Base-by-base conservation (phyloP, 2,113 vertebrate genomes). In the Heteronetta atricapilla region DNA sequence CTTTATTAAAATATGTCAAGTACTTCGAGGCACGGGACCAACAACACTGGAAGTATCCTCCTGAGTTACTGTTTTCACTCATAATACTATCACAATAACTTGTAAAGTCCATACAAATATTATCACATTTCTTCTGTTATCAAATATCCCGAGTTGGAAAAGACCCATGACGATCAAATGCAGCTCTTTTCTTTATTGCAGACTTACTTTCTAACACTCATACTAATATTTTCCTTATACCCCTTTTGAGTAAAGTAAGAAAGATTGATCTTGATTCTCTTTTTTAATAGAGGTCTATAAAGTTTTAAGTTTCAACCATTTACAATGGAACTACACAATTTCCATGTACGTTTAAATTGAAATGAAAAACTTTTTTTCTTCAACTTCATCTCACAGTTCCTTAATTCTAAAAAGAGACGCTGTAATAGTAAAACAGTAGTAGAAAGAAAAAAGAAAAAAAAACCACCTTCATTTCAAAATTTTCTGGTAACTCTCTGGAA, bases 1-100 rank as follows among this genome's bases (percentile, higher is more conserved):
- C 34, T n/a, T 86, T 64, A 90, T 86, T 89, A 86, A 50, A 50
- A 50, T 52, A 84, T 56, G 90, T 95, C 52, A 90, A 82, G 86
- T 88, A 82, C 78, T 58, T 14, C 5, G 33, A 63, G 33, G 84
- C 56, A 88, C 48, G 38, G 42, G 56, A 82, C 29, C 38, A 91
- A 93, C 14, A 84, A 33, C 22, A 86, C 74, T 89, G 81, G 53
- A 96, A 96, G 67, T 63, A 89, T 40, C 38, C 73, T 82, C 34
- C 60, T 1, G 1, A 92, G 62, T 82, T 90, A 89, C 64, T 75
- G 77, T 93, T 89, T 96, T 64, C 42, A 75, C 21, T 90, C 12
- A 5, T 56, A 89, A 62, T 82, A 87, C 62, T 90, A 86, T 55
- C 80, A 78, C 83, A 89, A 59, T 56, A 82, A 75, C 86, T n/a